phyloP scores from a whole-genome alignment of 2,797 vertebrate species.

The Poecilia picta region DNA sequence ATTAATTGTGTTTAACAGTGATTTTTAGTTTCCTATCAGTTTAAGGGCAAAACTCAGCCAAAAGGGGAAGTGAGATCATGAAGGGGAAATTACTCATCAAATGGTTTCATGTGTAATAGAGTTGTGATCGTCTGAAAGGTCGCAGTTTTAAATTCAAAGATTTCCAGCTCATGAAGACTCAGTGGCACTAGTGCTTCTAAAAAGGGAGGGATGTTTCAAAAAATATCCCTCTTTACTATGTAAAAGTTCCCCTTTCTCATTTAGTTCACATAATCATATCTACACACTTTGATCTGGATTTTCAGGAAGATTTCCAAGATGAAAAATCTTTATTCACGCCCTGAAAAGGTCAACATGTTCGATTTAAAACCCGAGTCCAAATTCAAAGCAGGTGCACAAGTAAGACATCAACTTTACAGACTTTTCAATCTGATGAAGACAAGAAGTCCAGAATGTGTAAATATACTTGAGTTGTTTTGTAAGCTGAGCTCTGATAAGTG shows the following conservation, averaged over 20 bases:
- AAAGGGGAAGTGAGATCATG: not conserved
- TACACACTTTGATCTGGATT: not conserved
- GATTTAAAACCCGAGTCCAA: not conserved
- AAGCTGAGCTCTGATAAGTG: constrained; percentile 1
- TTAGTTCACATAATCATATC: not conserved
- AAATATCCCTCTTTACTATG: not conserved
- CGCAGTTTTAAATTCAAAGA: not conserved
- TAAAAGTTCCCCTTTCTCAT: not conserved
- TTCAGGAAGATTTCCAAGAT: not conserved
- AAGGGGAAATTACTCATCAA: not conserved
- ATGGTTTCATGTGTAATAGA: not conserved
- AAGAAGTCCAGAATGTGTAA: not conserved
- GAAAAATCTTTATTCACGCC: no score
- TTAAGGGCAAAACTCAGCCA: not conserved
- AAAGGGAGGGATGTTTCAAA: not conserved
- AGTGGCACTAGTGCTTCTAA: not conserved
- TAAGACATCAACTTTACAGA: not conserved
- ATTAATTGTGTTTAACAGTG: not conserved
- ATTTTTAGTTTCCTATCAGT: no score
- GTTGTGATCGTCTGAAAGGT: not conserved
- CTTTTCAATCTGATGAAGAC: not conserved
- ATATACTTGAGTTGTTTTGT: not conserved
- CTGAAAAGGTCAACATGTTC: not conserved
- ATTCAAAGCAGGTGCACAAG: not conserved
- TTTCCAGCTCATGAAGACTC: not conserved